A percentile compares a stretch with the other conserved stretches of the same genome.
These are phyloP conservation scores for Seriola aureovittata DNA, from an alignment of 2,113 vertebrate genomes.

Conservation along the genomic window DNA sequence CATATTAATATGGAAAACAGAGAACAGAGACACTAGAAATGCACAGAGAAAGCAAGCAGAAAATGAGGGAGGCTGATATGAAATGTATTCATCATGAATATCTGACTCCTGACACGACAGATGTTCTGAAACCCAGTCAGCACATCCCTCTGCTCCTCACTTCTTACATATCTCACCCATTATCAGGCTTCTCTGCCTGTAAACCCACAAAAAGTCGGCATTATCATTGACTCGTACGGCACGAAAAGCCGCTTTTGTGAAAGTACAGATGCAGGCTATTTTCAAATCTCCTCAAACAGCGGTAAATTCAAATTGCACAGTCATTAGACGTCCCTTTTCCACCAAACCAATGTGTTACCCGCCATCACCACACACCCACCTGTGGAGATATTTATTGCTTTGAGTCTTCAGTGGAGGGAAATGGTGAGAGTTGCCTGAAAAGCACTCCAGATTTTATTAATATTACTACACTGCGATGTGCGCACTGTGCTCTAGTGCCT, in stretches of 20 bases:
- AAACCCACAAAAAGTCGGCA: constrained; percentile 6
- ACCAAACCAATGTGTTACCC: constrained; percentile 15
- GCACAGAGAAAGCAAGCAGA: background rate
- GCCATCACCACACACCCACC: constrained; percentile 29
- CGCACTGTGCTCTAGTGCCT: constrained; percentile 27
- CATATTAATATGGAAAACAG: constrained; percentile 8
- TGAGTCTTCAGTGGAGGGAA: constrained; percentile 27
- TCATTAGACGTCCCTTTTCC: background rate
- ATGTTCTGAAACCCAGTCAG: constrained; percentile 45
- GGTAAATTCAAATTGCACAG: constrained; percentile 17
- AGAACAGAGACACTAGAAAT: background rate
- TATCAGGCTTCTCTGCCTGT: constrained; percentile 17
- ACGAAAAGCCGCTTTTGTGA: constrained; percentile 16
- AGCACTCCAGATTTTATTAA: constrained; percentile 51
- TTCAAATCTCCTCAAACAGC: constrained; percentile 38
- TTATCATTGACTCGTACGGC: constrained; percentile 29
- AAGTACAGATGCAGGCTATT: constrained; percentile 27
- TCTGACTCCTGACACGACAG: constrained; percentile 27
- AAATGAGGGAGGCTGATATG: background rate
- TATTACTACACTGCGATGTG: constrained; percentile 34
- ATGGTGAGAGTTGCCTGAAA: constrained; percentile 41
- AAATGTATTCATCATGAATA: constrained; percentile 42
- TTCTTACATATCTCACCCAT: constrained; percentile 29
- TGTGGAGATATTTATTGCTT: constrained; percentile 55
- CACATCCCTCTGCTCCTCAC: constrained; percentile 2